A percentile compares a stretch with the other conserved stretches of the same genome.
Evolutionary conservation across 2,113 vertebrate species (phyloP).

Genomic region (Phaethornis superciliosus): DNA sequence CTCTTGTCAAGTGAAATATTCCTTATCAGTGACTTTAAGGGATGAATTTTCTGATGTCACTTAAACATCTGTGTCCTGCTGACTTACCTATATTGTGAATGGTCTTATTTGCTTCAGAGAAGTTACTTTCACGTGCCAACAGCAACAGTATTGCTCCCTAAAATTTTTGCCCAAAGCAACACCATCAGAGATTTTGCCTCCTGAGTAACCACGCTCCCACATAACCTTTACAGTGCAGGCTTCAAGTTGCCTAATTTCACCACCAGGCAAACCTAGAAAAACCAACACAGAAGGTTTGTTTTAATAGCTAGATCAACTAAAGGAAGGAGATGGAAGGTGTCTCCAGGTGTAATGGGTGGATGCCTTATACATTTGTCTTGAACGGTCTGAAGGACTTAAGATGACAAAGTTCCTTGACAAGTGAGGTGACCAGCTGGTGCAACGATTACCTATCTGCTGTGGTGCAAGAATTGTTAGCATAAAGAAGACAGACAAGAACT

Average conservation of each 20-base stretch:
- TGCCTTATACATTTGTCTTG: too few species aligned
- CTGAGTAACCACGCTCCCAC: rapidly evolving
- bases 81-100: background rate
- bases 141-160: background rate
- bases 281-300: background rate
- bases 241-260: rapidly evolving
- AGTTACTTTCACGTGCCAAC: background rate
- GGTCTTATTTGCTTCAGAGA: background rate
- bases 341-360: background rate
- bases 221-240: rapidly evolving
- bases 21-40: background rate
- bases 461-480: too few species aligned
- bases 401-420: too few species aligned
- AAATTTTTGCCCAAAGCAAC: background rate
- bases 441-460: too few species aligned
- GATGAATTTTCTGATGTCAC: background rate
- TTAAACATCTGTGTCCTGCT: background rate
- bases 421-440: too few species aligned
- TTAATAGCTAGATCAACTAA: background rate
- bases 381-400: too few species aligned
- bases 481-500: too few species aligned
- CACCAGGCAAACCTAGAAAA: background rate
- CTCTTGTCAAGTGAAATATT: slow-evolving; percentile 28
- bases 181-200: background rate
- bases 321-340: background rate